These are phyloP conservation scores for Saguinus midas DNA, from an alignment of 2,113 vertebrate species.

Conservation along the genomic window DNA sequence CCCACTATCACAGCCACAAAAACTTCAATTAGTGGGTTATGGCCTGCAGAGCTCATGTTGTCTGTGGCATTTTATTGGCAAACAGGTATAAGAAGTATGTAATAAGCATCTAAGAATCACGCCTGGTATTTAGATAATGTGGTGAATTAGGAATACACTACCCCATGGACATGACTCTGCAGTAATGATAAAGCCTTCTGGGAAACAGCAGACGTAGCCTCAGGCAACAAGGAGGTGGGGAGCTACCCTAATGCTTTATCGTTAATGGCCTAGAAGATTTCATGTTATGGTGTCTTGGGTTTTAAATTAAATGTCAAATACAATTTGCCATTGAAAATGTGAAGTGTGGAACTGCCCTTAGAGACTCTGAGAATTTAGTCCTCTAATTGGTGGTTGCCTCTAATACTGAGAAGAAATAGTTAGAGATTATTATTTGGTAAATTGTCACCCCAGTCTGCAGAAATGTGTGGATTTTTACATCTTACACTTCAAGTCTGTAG, in stretches of 20 bases:
- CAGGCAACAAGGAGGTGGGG: background rate
- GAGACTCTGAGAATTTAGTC: slow-evolving; percentile 64
- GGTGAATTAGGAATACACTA: background rate
- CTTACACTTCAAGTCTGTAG: background rate
- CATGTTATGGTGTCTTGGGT: slow-evolving; percentile 70
- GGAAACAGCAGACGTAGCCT: slow-evolving; percentile 37
- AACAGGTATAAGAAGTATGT: background rate
- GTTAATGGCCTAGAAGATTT: slow-evolving; percentile 75
- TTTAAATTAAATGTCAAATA: slow-evolving; percentile 87
- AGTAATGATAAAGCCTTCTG: background rate
- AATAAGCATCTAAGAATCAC: background rate
- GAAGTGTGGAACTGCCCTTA: slow-evolving; percentile 75
- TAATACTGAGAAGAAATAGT: slow-evolving; percentile 63
- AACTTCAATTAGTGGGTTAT: background rate
- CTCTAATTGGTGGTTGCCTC: slow-evolving; percentile 77
- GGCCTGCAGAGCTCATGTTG: background rate
- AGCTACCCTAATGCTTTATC: slow-evolving; percentile 60
- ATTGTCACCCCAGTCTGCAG: slow-evolving; percentile 56
- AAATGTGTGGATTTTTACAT: background rate
- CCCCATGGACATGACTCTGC: background rate
- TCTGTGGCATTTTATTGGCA: background rate
- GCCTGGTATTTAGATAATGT: background rate
- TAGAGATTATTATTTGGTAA: slow-evolving; percentile 67
- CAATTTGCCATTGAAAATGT: slow-evolving; percentile 81
- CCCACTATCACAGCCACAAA: background rate